Conservation (phyloP, 2,113 vertebrate species). For the Camarhynchus parvulus region DNA sequence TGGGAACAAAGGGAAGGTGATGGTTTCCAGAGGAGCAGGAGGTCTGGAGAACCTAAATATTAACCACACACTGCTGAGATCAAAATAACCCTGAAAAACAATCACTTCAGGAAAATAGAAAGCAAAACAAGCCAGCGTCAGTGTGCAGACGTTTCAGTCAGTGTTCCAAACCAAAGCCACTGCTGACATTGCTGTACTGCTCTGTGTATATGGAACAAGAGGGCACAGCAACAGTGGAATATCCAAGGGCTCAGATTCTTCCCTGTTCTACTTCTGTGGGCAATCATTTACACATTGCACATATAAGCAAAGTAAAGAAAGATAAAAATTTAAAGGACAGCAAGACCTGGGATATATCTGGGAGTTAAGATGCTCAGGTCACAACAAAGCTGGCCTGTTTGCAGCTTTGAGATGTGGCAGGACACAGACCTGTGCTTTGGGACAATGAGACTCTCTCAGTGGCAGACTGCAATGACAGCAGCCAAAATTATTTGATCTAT, state of each 20-base stretch:
- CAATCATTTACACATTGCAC: background rate
- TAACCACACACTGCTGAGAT: background rate
- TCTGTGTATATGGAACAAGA: background rate
- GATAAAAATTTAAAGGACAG: background rate
- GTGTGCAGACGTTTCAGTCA: background rate
- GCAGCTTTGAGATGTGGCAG: background rate
- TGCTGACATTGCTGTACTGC: background rate
- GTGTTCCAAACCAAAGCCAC: background rate
- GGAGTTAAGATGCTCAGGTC: background rate
- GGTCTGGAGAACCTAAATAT: background rate
- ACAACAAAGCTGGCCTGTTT: background rate
- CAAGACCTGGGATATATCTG: background rate
- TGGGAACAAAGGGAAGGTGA: background rate
- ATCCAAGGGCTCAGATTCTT: background rate
- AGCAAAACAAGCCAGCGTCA: background rate
- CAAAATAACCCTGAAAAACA: background rate
- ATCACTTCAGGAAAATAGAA: background rate
- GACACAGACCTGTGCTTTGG: background rate
- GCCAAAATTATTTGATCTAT: constrained; percentile 33
- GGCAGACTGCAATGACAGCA: constrained; percentile 33
- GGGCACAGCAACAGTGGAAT: background rate
- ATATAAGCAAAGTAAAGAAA: background rate
- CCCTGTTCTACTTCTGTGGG: background rate
- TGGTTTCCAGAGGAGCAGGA: background rate
- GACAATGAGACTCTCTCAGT: background rate